phyloP scores from a whole-genome alignment of 64 coral and sea anemone species.

The Exaiptasia diaphana region DNA sequence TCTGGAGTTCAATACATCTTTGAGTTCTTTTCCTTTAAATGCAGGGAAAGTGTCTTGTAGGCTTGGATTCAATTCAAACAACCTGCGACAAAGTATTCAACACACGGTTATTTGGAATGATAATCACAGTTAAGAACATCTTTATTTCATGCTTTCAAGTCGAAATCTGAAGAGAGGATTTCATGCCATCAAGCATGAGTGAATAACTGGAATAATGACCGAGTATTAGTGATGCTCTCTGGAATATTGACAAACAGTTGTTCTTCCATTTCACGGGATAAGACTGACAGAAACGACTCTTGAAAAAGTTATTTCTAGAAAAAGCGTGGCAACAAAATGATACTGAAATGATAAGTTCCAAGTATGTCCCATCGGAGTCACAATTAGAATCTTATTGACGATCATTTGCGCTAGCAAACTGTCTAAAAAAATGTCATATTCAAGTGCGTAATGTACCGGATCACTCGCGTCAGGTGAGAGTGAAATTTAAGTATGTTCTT shows the following conservation, averaged over 20 bases:
- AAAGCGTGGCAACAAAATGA: too few relatives aligned
- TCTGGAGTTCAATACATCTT: constrained; percentile 76
- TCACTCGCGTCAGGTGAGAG: too few relatives aligned
- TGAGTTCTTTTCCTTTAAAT: constrained; percentile 62
- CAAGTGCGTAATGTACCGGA: too few relatives aligned
- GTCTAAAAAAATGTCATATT: too few relatives aligned
- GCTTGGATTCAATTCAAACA: constrained; percentile 66
- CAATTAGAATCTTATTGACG: too few relatives aligned
- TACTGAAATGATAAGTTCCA: too few relatives aligned
- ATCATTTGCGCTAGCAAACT: too few relatives aligned
- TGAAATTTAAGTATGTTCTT: too few relatives aligned
- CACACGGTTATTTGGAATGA: neutral
- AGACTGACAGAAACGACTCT: too few relatives aligned
- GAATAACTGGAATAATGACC: neutral
- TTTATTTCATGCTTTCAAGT: neutral
- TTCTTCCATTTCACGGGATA: neutral
- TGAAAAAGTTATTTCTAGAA: neutral
- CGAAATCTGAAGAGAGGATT: neutral
- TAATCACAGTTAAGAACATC: neutral
- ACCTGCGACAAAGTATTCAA: neutral
- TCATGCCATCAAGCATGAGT: neutral
- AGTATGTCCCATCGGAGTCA: too few relatives aligned
- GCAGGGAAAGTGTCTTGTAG: constrained; percentile 71
- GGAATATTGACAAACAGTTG: neutral
- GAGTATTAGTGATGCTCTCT: neutral